These are phyloP conservation scores for Littorina saxatilis DNA, from an alignment of 1,140 invertebrate species.

Conservation along the genomic window DNA sequence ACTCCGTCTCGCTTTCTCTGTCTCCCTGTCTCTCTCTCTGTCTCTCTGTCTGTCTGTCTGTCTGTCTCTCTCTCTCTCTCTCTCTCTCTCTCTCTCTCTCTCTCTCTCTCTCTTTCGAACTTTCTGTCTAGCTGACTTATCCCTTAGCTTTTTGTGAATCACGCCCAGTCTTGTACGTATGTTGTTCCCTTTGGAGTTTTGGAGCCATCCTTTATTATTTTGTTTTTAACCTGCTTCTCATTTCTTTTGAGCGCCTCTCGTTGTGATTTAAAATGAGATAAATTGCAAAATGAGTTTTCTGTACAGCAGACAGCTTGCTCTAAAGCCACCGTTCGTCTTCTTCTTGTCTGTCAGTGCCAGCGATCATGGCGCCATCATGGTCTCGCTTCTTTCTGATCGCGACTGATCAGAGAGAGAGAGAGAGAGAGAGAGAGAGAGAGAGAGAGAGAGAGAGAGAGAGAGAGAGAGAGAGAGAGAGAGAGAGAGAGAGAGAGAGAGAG, in stretches of 20 bases:
- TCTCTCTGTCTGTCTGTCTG: constrained; percentile 7
- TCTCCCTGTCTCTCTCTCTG: not conserved
- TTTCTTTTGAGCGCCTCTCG: not conserved
- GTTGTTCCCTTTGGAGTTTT: not conserved
- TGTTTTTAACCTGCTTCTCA: not conserved
- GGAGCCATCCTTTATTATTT: not conserved
- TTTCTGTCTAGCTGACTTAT: not conserved
- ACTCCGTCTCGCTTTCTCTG: not conserved
- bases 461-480: too few species aligned
- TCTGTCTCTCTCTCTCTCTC: constrained; percentile 6
- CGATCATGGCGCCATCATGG: too few species aligned
- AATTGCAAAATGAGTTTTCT: too few species aligned
- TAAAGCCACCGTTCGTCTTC: too few species aligned
- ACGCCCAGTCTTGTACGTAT: not conserved
- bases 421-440: not conserved
- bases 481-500: too few species aligned
- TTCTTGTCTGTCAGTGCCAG: too few species aligned
- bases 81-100: constrained; percentile 2
- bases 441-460: not conserved
- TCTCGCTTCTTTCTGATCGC: too few species aligned
- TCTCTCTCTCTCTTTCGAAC: constrained; percentile 5
- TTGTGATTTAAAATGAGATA: too few species aligned
- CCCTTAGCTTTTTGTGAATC: not conserved
- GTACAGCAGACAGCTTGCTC: too few species aligned
- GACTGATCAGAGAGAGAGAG: not conserved